Base-by-base conservation (phyloP, 2,888 invertebrate genomes). In the Pardosa pseudoannulata region DNA sequence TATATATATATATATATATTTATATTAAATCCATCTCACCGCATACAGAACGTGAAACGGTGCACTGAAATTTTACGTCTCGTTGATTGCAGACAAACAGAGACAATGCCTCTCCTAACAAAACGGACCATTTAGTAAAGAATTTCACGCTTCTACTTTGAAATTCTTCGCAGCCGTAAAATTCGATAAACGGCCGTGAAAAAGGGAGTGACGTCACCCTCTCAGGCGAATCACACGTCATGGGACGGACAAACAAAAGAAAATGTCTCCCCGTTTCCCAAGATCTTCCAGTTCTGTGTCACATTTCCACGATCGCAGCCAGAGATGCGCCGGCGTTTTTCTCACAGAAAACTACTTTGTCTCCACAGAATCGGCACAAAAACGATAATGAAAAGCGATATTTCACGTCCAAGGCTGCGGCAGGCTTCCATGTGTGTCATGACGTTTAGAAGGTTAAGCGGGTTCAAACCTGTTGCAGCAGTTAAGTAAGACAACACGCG, bases 301-400 rank as follows among this genome's bases (percentile, higher is more conserved):
- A 23, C 19, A 56, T 56, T 56, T 56, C 56, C 56, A 56, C 56
- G 56, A 56, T 56, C 56, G 5, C 23, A 23, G 1, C 16, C 23
- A 7, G 23, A 56, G 56, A 56, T 56, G n/a, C n/a, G n/a, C 56
- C 56, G 56, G 23, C 5, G 56, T 23, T 19, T 76, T 67, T 76
- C 76, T 76, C 76, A 76, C 31, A 65, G 67, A 76, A n/a, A 67
- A 36, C 27, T 39, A 13, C 62, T 46, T 46, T 19, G 29, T 29
- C 64, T 31, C 9, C n/a, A 29, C 13, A 74, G 27, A 32, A 73
- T 32, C 23, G 27, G 62, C 36, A 75, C 13, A 32, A 75, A 64
- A 27, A 76, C 23, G 67, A 75, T 65, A 76, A 76, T 76, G 76
- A 67, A 76, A 76, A 11, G 29, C 27, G 46, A 41, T 67, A 76